Conservation (phyloP, 2,113 vertebrate species). For the Bufo gargarizans region DNA sequence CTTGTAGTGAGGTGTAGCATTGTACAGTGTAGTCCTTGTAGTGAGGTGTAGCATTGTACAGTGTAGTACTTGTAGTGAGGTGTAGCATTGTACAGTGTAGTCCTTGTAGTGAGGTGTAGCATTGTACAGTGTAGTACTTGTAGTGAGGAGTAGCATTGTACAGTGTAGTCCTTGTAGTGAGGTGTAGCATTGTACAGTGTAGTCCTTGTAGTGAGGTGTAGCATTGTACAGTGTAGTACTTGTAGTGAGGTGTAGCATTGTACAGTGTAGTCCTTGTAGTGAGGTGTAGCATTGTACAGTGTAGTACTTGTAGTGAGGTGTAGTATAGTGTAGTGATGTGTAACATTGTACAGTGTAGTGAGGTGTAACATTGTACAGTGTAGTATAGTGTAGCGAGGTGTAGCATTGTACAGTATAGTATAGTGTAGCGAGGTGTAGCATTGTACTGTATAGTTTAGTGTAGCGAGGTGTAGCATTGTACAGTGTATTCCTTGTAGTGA, state of each 20-base stretch:
- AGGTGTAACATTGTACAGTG: neutral
- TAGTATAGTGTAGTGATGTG: no score
- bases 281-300: neutral
- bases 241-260: neutral
- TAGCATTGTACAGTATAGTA: neutral
- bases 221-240: neutral
- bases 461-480: neutral
- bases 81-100: no score
- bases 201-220: no score
- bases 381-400: neutral
- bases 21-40: neutral
- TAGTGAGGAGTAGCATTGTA: no score
- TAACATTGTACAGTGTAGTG: neutral
- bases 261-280: no score
- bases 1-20: neutral
- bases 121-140: no score
- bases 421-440: neutral
- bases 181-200: no score
- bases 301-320: neutral
- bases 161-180: no score
- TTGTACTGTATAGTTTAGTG: neutral
- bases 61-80: no score
- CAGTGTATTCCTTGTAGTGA: no score
- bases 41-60: no score
- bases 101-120: no score